A percentile compares a stretch with the other conserved stretches of the same genome.
phyloP scores from a whole-genome alignment of 2,113 vertebrate species.

The Sylvietta virens region DNA sequence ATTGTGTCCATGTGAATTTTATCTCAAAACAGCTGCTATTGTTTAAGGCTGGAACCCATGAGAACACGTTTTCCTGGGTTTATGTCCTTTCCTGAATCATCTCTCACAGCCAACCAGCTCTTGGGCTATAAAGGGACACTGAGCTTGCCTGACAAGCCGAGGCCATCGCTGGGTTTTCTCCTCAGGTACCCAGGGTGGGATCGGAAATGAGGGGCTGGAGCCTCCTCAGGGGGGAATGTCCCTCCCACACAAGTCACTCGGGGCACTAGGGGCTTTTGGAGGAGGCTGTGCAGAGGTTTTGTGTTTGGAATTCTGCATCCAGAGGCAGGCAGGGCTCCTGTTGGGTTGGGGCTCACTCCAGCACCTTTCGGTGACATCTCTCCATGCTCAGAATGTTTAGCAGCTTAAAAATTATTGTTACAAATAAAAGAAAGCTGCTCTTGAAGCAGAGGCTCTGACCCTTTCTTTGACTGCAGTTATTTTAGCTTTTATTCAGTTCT shows the following conservation, averaged over 20 bases:
- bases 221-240: fast-evolving
- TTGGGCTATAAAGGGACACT: not conserved
- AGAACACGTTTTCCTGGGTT: not conserved
- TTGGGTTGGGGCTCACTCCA: not conserved
- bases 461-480: not conserved
- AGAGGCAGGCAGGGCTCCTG: not conserved
- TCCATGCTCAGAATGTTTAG: not conserved
- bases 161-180: not conserved
- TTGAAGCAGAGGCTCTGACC: not conserved
- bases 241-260: too few relatives aligned
- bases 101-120: not conserved
- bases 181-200: too few relatives aligned
- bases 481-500: not conserved
- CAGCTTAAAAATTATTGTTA: not conserved
- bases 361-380: not conserved
- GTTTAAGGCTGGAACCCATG: not conserved
- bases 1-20: not conserved
- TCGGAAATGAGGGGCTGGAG: not conserved
- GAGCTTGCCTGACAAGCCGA: fast-evolving
- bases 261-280: not conserved
- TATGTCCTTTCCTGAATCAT: not conserved
- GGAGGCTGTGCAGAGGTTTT: not conserved
- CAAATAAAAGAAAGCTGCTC: not conserved
- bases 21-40: not conserved
- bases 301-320: too few relatives aligned